phyloP scores from a whole-genome alignment of 2,888 invertebrate genomes.

The Taphrorychus bicolor region DNA sequence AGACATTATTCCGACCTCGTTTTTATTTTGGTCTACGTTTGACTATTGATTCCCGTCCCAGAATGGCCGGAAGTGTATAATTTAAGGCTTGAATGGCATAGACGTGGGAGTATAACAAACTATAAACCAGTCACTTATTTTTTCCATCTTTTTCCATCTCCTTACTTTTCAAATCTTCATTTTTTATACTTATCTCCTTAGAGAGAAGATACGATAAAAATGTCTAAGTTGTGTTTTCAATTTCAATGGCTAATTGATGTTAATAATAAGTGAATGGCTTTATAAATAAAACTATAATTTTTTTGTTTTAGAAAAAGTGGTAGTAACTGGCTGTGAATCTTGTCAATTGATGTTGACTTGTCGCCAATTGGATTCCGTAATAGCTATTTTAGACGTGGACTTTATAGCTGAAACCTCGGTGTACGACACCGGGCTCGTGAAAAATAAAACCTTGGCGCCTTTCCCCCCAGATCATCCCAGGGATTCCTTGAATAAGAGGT shows the following conservation, averaged over 20 bases:
- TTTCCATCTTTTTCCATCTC: no score
- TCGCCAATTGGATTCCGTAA: slow-evolving; percentile 68
- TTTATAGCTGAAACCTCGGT: slow-evolving; percentile 60
- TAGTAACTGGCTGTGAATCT: slow-evolving; percentile 68
- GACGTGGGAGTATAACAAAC: no score
- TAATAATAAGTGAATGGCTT: background rate
- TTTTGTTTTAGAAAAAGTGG: slow-evolving; percentile 69
- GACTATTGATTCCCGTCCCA: no score
- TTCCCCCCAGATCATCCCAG: slow-evolving; percentile 48
- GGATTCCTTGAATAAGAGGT: slow-evolving; percentile 54
- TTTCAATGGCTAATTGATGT: background rate
- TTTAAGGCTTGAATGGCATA: no score
- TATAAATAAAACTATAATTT: background rate
- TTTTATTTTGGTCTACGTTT: no score
- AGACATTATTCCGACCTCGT: no score
- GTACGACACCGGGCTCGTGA: slow-evolving; percentile 39
- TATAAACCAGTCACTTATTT: no score
- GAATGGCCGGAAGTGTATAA: no score
- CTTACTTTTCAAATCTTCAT: no score
- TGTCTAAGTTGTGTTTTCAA: background rate
- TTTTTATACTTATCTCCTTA: no score
- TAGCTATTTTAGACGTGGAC: slow-evolving; percentile 70
- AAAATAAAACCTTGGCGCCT: slow-evolving; percentile 42
- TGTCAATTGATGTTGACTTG: slow-evolving; percentile 69
- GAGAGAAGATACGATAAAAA: no score